Percentiles rank a stretch among this genome's conserved stretches.
phyloP scores from a whole-genome alignment of 2,888 invertebrate species.

The Orthonevra nobilis region DNA sequence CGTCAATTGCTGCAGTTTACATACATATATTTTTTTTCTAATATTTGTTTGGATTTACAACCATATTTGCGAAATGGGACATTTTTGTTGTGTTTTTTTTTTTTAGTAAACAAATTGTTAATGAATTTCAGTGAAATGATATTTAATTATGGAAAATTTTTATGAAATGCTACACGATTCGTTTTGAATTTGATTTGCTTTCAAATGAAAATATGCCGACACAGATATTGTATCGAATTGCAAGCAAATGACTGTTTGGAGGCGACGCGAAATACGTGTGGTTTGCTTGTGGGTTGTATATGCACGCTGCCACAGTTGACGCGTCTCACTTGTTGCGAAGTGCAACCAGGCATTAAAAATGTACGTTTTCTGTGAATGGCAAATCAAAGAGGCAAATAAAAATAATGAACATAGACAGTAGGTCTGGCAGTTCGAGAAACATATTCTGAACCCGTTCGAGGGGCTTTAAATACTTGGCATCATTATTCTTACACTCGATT shows the following conservation, averaged over 20 bases:
- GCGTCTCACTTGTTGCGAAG: constrained; percentile 30
- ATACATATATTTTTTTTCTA: background rate
- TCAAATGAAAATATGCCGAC: constrained; percentile 26
- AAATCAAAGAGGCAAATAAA: background rate
- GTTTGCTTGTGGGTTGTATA: constrained; percentile 26
- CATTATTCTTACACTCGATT: no score
- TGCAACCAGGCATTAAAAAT: constrained; percentile 37
- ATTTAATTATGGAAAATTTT: constrained; percentile 10
- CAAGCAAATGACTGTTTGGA: background rate
- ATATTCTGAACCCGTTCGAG: background rate
- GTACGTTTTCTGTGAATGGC: constrained; percentile 12
- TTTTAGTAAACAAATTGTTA: constrained; percentile 1
- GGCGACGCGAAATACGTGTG: constrained; percentile 1
- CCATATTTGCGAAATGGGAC: constrained; percentile 17
- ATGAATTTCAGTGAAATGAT: constrained; percentile 1
- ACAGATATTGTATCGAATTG: constrained; percentile 25
- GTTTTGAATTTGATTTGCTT: constrained; percentile 11
- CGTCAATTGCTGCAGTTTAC: constrained; percentile 3
- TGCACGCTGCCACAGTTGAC: no score
- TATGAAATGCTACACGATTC: background rate
- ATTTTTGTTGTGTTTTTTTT: no score
- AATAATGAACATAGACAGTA: background rate
- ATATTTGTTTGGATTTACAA: background rate
- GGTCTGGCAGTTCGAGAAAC: constrained; percentile 1
- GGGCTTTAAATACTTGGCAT: no score